These are phyloP conservation scores for Apostichopus japonicus DNA, from an alignment of 35 echinoderm and acorn worm genomes.

Conservation along the genomic window DNA sequence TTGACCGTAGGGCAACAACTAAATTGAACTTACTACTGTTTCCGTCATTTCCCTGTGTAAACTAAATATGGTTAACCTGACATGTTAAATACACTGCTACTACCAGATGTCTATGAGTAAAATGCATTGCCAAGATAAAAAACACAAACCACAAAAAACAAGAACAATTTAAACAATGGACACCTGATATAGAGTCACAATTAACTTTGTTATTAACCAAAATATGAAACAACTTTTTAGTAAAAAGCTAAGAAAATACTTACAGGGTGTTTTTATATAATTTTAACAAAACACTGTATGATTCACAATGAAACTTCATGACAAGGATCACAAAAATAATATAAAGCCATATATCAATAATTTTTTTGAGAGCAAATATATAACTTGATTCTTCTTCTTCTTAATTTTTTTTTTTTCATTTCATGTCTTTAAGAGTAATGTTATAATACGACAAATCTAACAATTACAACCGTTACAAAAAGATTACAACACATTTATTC, in stretches of 20 bases:
- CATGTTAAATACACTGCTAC: not conserved
- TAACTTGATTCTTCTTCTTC: not conserved
- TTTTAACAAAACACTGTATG: not conserved
- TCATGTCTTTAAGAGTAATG: not conserved
- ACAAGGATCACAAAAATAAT: not conserved
- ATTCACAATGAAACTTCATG: not conserved
- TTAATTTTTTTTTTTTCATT: not conserved
- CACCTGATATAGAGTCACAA: too few species aligned
- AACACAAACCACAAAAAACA: not conserved
- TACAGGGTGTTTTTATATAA: not conserved
- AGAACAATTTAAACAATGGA: too few species aligned
- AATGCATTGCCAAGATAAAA: not conserved
- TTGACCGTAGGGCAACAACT: too few species aligned
- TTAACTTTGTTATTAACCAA: too few species aligned
- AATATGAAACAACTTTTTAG: not conserved
- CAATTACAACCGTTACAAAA: not conserved
- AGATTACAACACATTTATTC: not conserved
- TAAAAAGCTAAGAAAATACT: not conserved
- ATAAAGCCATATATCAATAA: not conserved
- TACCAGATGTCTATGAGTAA: not conserved
- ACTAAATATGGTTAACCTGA: not conserved
- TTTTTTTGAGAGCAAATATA: not conserved
- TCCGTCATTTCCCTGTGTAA: not conserved
- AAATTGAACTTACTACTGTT: not conserved
- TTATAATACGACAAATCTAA: not conserved